These are phyloP conservation scores for Slavum lentiscoides DNA, from an alignment of 2,888 invertebrate species.

Conservation along the genomic window DNA sequence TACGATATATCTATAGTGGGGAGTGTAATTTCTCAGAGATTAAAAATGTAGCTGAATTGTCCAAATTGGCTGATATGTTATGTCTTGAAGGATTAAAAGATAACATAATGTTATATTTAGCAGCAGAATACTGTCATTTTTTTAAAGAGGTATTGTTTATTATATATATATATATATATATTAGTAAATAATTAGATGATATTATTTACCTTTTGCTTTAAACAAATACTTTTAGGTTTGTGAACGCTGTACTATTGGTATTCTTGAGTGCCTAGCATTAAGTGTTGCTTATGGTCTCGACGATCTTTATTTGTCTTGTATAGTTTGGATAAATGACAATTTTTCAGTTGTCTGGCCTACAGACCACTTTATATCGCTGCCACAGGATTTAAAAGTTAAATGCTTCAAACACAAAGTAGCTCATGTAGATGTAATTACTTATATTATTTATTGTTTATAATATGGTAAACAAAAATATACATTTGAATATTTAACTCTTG, in stretches of 20 bases:
- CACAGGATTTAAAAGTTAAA: slow-evolving; percentile 79
- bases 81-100: slow-evolving; percentile 89
- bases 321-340: slow-evolving; percentile 85
- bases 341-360: slow-evolving; percentile 90
- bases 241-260: slow-evolving; percentile 81
- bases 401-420: slow-evolving; percentile 82
- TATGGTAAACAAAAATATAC: slow-evolving; percentile 8
- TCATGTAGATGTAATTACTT: slow-evolving; percentile 65
- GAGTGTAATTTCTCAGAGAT: slow-evolving; percentile 84
- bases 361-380: slow-evolving; percentile 82
- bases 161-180: not conserved
- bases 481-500: not conserved
- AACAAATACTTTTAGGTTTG: slow-evolving; percentile 71
- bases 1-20: slow-evolving; percentile 94
- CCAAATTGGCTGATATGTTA: slow-evolving; percentile 86
- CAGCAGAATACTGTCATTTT: slow-evolving; percentile 88
- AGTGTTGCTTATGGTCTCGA: slow-evolving; percentile 84
- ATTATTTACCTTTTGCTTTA: not conserved
- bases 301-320: slow-evolving; percentile 81
- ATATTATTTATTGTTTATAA: not conserved
- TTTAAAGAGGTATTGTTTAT: slow-evolving; percentile 76
- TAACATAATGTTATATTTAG: slow-evolving; percentile 84
- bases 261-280: slow-evolving; percentile 83
- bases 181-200: slow-evolving; percentile 53
- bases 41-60: slow-evolving; percentile 82